These are phyloP conservation scores for Centruroides sculpturatus DNA, from an alignment of 1,140 invertebrate genomes.

Conservation along the genomic window DNA sequence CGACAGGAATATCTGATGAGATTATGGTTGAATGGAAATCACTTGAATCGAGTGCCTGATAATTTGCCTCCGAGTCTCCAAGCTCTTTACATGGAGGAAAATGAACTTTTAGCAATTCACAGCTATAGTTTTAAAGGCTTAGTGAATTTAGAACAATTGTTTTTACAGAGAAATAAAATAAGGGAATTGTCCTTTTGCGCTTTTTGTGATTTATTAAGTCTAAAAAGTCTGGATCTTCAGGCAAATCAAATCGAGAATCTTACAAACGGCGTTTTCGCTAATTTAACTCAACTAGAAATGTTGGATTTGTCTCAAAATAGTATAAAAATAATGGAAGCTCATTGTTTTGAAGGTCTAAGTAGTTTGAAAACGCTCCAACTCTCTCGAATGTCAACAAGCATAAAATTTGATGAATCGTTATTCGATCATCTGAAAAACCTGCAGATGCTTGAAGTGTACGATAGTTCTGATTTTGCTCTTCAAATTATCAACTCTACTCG, in stretches of 20 bases:
- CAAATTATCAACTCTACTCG: constrained; percentile 45
- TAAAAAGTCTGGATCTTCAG: constrained; percentile 37
- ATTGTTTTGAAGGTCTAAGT: constrained; percentile 47
- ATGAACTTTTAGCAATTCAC: constrained; percentile 47
- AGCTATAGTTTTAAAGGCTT: constrained; percentile 51
- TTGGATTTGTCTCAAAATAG: constrained; percentile 65
- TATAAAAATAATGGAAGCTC: constrained; percentile 44
- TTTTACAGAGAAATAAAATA: constrained; percentile 50
- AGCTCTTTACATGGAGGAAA: constrained; percentile 45
- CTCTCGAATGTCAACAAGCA: constrained; percentile 42
- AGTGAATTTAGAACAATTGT: constrained; percentile 48
- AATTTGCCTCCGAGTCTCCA: constrained; percentile 46
- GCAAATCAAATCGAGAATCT: constrained; percentile 31
- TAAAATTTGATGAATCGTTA: constrained; percentile 28
- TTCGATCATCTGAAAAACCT: constrained; percentile 48
- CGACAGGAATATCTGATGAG: constrained; percentile 59
- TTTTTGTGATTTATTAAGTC: constrained; percentile 42
- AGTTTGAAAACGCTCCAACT: constrained; percentile 48
- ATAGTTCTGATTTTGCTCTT: constrained; percentile 50
- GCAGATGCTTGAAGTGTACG: constrained; percentile 51
- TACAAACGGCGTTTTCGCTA: constrained; percentile 25
- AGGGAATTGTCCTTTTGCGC: constrained; percentile 44
- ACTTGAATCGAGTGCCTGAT: constrained; percentile 44
- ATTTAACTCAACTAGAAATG: constrained; percentile 31
- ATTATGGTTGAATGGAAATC: constrained; percentile 62